Base-by-base conservation (phyloP, 92 coral and sea anemone species). In the Heliopora coerulea region DNA sequence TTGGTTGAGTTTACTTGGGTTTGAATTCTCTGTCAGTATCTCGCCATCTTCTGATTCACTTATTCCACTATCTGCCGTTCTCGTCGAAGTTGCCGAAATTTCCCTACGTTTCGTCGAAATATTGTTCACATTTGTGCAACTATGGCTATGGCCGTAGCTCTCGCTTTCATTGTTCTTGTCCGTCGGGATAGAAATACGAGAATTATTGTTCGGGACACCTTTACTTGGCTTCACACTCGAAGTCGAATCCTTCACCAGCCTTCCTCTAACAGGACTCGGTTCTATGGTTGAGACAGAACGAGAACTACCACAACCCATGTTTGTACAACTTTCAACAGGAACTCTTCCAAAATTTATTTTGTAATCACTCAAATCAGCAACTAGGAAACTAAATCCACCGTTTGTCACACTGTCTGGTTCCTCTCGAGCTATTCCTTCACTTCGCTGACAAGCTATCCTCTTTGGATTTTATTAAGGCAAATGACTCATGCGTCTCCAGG, bases 31-130 rank as follows among this genome's bases (percentile, higher is more conserved):
- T 23, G 96, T 83, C 33, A 95, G 56, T 10, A 91, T 74, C n/a
- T 84, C 84, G 3, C 72, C 84, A 18, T 89, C 97, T 28, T 85
- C 91, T 14, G 88, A 62, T 56, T 95, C 99, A 26, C 99, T 90
- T 29, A 95, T 63, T 19, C 99, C 99, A 29, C 99, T 95, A 27
- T 95, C 99, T n/a, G 86, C 77, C 11, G 99, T 95, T 81, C 99
- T 83, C 5, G 91, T 95, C 21, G 99, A 95, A 62, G 81, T 80
- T 0, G 99, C 99, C 12, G 99, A 95, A 42, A 76, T 91, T 68
- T 95, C 95, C 15, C 99, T 83, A 9, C 18, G n/a, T 70, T 70
- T 70, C 14, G 5, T 24, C 17, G 18, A 50, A 34, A 0, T 7
- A 7, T 54, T 41, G 50, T 70, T 41, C 19, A 70, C 39, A 33